A percentile compares a stretch with the other conserved stretches of the same genome.
Evolutionary conservation across 2,888 invertebrate genomes (phyloP).

Genomic region (Seira sanloemensis): DNA sequence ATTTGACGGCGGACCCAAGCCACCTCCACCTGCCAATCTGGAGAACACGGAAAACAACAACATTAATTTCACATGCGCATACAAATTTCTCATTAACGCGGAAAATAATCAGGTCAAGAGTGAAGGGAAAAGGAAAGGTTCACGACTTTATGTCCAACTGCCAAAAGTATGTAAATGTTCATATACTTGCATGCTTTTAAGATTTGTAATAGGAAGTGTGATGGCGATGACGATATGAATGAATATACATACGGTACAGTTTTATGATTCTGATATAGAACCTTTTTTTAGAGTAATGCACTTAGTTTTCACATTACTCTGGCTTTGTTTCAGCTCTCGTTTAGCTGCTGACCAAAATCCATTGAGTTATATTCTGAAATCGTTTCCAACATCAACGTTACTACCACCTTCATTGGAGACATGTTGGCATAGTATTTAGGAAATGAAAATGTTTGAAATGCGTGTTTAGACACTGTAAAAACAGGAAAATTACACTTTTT

Average conservation of each 20-base stretch:
- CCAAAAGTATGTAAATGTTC: no score
- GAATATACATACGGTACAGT: no score
- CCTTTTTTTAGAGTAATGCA: not conserved
- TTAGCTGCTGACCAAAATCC: not conserved
- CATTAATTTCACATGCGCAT: not conserved
- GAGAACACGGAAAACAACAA: constrained; percentile 37
- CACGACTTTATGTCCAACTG: no score
- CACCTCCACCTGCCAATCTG: constrained; percentile 73
- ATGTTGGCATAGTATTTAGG: no score
- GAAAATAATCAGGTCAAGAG: not conserved
- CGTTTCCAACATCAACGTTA: no score
- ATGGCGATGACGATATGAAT: no score
- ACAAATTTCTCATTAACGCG: not conserved
- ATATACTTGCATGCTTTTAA: no score
- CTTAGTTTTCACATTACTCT: not conserved
- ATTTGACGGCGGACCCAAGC: constrained; percentile 67
- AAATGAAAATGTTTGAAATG: constrained; percentile 16
- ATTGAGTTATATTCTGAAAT: not conserved
- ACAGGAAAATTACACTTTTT: constrained; percentile 60
- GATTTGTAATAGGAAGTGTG: no score
- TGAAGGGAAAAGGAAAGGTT: not conserved
- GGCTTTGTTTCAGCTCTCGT: not conserved
- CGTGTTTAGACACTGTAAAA: constrained; percentile 52
- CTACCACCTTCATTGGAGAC: no score
- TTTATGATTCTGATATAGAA: no score